Conservation (phyloP, 2,113 vertebrate genomes). For the Erythrolamprus reginae region DNA sequence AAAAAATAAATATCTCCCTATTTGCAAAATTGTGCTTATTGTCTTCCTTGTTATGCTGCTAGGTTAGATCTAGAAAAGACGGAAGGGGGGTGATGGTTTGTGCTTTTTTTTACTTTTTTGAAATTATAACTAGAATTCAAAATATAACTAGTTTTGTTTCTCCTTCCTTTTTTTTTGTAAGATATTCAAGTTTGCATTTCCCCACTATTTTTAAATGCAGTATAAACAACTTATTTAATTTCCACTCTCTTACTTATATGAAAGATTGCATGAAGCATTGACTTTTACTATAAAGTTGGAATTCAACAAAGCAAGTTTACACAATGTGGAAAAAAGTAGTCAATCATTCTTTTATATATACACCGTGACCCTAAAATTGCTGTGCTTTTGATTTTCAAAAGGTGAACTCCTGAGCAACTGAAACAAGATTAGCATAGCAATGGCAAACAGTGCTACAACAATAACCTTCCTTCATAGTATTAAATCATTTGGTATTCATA, state of each 20-base stretch:
- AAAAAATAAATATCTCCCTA: not conserved
- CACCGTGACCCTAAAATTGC: not conserved
- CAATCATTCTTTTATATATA: not conserved
- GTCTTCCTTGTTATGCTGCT: not conserved
- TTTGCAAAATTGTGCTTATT: not conserved
- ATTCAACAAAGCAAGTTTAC: not conserved
- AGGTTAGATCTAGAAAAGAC: not conserved
- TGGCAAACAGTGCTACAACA: not conserved
- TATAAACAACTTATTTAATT: fast-evolving
- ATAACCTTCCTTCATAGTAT: not conserved
- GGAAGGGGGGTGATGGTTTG: not conserved
- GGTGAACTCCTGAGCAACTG: not conserved
- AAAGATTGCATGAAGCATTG: not conserved
- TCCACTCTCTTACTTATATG: not conserved
- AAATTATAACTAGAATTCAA: not conserved
- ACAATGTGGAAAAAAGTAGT: not conserved
- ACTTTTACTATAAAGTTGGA: not conserved
- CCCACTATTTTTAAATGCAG: not conserved
- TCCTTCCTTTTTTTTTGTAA: not conserved
- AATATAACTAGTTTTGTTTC: not conserved
- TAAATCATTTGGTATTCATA: not conserved
- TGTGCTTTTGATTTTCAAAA: not conserved
- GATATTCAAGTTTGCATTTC: not conserved
- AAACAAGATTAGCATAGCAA: not conserved
- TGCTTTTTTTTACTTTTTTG: not conserved